Evolutionary conservation across 2,113 vertebrate genomes (phyloP).

Genomic region (Megalops atlanticus): DNA sequence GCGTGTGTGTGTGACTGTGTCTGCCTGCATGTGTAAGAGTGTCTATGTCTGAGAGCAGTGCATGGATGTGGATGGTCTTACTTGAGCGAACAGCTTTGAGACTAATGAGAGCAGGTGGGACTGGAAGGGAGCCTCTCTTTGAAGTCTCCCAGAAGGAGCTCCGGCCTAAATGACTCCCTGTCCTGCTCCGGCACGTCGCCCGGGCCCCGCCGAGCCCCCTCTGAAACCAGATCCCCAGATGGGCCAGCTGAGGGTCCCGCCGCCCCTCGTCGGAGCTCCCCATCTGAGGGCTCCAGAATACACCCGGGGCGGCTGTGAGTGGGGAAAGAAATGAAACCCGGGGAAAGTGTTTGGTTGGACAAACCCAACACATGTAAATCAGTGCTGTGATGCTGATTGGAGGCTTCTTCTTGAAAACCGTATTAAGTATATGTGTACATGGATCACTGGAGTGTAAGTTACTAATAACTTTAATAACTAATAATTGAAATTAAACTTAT

Average conservation of each 20-base stretch:
- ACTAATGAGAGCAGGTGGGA: conserved; percentile 68
- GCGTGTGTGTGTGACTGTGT: not conserved
- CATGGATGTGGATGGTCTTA: conserved; percentile 7
- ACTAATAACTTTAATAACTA: too few species aligned
- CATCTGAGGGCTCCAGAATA: conserved; percentile 62
- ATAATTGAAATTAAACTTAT: too few species aligned
- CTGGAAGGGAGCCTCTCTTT: not conserved
- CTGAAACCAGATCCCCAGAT: not conserved
- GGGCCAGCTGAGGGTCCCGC: not conserved
- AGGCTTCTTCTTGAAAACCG: too few species aligned
- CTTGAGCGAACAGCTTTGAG: conserved; percentile 28
- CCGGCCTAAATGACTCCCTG: conserved; percentile 51
- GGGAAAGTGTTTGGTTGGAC: not conserved
- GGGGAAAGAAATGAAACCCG: not conserved
- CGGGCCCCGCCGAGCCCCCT: too few species aligned
- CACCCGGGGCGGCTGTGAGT: conserved; percentile 32
- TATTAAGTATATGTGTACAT: too few species aligned
- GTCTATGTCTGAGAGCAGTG: conserved; percentile 13
- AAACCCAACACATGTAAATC: not conserved
- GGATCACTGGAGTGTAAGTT: too few species aligned
- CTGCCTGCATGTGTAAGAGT: not conserved
- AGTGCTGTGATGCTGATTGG: not conserved
- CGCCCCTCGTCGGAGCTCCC: conserved; percentile 33
- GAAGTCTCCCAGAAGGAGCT: conserved; percentile 44
- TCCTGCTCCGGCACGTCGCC: not conserved